These are phyloP conservation scores for Caenorhabditis japonica DNA, from an alignment of 2,888 invertebrate species.

Conservation along the genomic window DNA sequence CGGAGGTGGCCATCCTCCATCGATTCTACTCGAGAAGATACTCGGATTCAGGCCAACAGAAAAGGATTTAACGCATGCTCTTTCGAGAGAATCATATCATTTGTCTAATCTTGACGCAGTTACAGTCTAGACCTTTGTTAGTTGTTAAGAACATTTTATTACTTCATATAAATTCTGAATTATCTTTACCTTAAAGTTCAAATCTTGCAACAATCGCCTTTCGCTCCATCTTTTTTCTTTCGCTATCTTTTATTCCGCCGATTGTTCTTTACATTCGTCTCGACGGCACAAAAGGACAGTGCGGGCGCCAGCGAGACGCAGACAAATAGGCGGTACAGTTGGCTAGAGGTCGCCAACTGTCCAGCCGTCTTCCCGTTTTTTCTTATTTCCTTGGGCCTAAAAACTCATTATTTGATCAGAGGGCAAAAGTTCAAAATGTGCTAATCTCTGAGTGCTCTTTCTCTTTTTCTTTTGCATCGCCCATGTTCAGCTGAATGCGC, in stretches of 20 bases:
- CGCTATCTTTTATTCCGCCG: conserved; percentile 4
- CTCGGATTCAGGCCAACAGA: conserved; percentile 65
- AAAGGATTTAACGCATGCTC: conserved; percentile 57
- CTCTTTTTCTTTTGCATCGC: neutral
- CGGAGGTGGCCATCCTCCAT: conserved; percentile 73
- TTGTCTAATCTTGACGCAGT: conserved; percentile 59
- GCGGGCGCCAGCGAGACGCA: conserved; percentile 26
- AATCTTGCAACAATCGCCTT: neutral
- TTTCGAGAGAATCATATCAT: conserved; percentile 54
- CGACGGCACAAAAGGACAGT: conserved; percentile 9
- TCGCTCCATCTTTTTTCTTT: neutral
- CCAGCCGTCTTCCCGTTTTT: conserved; percentile 11
- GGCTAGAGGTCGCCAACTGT: conserved; percentile 24
- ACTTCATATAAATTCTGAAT: neutral
- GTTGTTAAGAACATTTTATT: too few relatives aligned
- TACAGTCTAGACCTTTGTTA: conserved; percentile 51
- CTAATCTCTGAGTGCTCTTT: neutral
- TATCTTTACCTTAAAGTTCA: neutral
- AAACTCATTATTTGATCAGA: conserved; percentile 16
- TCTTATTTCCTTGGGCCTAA: conserved; percentile 35
- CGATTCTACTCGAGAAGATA: conserved; percentile 65
- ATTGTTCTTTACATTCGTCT: conserved; percentile 29
- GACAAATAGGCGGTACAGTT: conserved; percentile 43
- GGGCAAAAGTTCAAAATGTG: conserved; percentile 22
- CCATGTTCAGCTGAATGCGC: neutral